phyloP scores from a whole-genome alignment of 2,888 invertebrate genomes.

The Ptilodon capucinus region DNA sequence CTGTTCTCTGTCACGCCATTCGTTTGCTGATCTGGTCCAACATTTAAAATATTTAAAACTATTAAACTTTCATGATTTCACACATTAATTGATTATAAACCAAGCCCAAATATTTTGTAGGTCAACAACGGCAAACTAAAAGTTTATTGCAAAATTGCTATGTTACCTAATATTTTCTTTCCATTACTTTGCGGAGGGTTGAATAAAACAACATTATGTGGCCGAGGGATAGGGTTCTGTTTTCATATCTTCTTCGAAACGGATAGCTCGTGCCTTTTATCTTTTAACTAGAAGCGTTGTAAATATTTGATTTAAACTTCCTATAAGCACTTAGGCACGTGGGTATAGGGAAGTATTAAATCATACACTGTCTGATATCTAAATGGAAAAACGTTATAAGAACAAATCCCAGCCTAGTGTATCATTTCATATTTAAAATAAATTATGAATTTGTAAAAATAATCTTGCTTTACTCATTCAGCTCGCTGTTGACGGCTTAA shows the following conservation, averaged over 20 bases:
- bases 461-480: no score
- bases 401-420: no score
- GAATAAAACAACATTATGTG: constrained; percentile 51
- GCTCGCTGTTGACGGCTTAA: no score
- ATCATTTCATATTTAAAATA: no score
- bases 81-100: no score
- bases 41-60: no score
- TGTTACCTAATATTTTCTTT: constrained; percentile 55
- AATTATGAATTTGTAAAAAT: no score
- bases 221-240: constrained; percentile 30
- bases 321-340: background rate
- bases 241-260: constrained; percentile 39
- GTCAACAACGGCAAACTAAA: constrained; percentile 34
- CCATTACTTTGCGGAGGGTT: constrained; percentile 56
- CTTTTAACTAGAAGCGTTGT: constrained; percentile 23
- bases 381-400: background rate
- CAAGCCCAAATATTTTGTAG: constrained; percentile 29
- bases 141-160: constrained; percentile 39
- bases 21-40: no score
- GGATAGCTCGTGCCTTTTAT: constrained; percentile 27
- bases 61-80: background rate
- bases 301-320: constrained; percentile 26
- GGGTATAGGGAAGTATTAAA: background rate
- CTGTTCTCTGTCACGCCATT: no score
- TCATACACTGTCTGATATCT: background rate